These are phyloP conservation scores for Otocyon megalotis DNA, from an alignment of 2,113 vertebrate species.

Conservation along the genomic window DNA sequence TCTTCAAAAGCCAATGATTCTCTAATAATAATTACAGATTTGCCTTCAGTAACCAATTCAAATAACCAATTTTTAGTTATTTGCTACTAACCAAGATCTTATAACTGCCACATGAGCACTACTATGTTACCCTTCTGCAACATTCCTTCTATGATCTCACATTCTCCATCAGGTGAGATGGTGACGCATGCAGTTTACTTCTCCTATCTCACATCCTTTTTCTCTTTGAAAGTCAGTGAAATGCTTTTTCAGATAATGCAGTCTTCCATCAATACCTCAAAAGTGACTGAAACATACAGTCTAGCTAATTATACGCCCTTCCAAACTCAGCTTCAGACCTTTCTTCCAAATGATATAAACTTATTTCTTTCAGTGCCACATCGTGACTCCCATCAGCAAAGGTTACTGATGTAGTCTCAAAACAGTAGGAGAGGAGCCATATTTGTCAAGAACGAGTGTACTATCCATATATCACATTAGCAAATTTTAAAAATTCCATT, in stretches of 20 bases:
- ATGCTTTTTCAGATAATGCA: conserved; percentile 44
- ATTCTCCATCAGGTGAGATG: neutral
- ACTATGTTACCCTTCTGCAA: neutral
- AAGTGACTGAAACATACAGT: conserved; percentile 35
- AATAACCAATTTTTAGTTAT: neutral
- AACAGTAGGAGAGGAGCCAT: conserved; percentile 30
- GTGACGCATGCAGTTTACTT: conserved; percentile 20
- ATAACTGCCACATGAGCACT: neutral
- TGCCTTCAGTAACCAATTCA: neutral
- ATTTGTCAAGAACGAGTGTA: conserved; percentile 51
- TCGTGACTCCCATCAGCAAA: conserved; percentile 59
- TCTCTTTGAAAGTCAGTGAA: conserved; percentile 47
- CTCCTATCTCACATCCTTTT: neutral
- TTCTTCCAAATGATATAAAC: conserved; percentile 56
- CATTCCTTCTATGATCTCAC: neutral
- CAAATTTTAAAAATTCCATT: conserved; percentile 70
- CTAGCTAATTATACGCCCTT: conserved; percentile 41
- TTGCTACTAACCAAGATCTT: neutral
- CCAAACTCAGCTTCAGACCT: conserved; percentile 43
- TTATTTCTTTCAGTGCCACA: conserved; percentile 34
- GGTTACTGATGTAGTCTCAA: neutral
- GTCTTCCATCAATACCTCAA: conserved; percentile 36
- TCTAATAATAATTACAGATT: neutral
- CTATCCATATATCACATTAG: conserved; percentile 55
- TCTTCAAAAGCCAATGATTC: neutral